Conservation (phyloP, 2,888 invertebrate species). For the Salticus scenicus region DNA sequence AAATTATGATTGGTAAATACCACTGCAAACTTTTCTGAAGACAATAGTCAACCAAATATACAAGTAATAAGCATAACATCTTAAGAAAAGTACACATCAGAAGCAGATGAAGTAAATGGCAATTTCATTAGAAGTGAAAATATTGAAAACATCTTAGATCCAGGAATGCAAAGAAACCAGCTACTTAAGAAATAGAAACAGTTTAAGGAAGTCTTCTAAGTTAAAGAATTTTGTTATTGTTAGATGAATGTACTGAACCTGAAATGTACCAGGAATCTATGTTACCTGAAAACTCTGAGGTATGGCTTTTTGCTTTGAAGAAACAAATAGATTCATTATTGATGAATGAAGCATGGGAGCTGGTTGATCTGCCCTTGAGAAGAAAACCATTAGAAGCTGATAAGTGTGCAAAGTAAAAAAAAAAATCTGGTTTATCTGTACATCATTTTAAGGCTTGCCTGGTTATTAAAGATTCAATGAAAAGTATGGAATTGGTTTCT, state of each 20-base stretch:
- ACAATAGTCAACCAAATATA: not conserved
- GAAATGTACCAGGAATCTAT: not conserved
- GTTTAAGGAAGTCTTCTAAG: too few species aligned
- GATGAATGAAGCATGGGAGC: constrained; percentile 10
- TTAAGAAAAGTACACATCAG: not conserved
- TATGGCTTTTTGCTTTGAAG: constrained; percentile 3
- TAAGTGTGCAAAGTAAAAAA: constrained; percentile 19
- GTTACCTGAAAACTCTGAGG: not conserved
- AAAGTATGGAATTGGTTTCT: constrained; percentile 67
- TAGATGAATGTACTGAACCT: too few species aligned
- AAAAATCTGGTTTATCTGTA: constrained; percentile 8
- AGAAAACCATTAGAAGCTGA: not conserved
- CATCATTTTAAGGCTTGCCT: constrained; percentile 76
- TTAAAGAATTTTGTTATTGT: not conserved
- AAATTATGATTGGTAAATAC: too few species aligned
- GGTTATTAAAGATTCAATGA: constrained; percentile 66
- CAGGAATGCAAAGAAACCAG: too few species aligned
- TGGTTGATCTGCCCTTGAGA: not conserved
- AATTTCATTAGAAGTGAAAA: not conserved
- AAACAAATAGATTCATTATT: not conserved
- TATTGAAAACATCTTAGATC: too few species aligned
- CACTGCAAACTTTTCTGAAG: not conserved
- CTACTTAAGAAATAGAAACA: too few species aligned
- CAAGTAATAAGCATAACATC: not conserved
- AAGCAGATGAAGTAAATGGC: not conserved